Evolutionary conservation across 2,797 vertebrate genomes (phyloP).

Genomic region (Epinephelus awoara): DNA sequence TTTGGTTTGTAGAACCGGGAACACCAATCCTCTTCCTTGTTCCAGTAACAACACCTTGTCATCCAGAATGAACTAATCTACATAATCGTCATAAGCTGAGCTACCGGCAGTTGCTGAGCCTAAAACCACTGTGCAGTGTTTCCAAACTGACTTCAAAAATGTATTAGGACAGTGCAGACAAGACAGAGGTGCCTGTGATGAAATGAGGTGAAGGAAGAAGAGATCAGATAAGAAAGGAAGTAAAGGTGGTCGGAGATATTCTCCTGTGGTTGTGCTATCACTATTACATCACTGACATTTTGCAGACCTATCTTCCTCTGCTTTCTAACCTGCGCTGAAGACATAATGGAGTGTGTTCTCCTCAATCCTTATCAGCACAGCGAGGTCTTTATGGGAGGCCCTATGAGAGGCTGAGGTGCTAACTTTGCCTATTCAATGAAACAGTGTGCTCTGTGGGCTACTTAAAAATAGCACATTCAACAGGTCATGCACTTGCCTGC

Average conservation of each 20-base stretch:
- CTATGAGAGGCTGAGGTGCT: conserved; percentile 12
- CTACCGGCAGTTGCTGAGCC: conserved; percentile 24
- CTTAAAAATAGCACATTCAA: conserved; percentile 48
- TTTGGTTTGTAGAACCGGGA: conserved; percentile 36
- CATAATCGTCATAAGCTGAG: conserved; percentile 30
- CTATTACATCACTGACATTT: conserved; percentile 42
- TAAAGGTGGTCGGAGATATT: conserved; percentile 12
- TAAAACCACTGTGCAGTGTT: conserved; percentile 31
- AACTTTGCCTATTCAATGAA: conserved; percentile 9
- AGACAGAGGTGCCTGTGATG: conserved; percentile 16
- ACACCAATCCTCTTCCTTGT: conserved; percentile 15
- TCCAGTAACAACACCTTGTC: conserved; percentile 44
- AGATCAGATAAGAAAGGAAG: conserved; percentile 25
- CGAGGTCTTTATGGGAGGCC: conserved; percentile 26
- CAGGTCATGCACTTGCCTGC: conserved; percentile 44
- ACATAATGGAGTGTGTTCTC: conserved; percentile 25
- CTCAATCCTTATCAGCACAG: conserved; percentile 47
- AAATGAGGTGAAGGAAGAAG: conserved; percentile 11
- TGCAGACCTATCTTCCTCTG: conserved; percentile 42
- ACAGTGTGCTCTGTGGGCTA: conserved; percentile 21
- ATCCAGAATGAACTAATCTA: conserved; percentile 53
- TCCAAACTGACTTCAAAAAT: conserved; percentile 25
- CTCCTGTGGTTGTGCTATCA: conserved; percentile 7
- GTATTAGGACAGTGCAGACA: neutral
- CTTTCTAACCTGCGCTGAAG: conserved; percentile 29